Evolutionary conservation across 2,113 vertebrate species (phyloP).

Genomic region (Uria lomvia): DNA sequence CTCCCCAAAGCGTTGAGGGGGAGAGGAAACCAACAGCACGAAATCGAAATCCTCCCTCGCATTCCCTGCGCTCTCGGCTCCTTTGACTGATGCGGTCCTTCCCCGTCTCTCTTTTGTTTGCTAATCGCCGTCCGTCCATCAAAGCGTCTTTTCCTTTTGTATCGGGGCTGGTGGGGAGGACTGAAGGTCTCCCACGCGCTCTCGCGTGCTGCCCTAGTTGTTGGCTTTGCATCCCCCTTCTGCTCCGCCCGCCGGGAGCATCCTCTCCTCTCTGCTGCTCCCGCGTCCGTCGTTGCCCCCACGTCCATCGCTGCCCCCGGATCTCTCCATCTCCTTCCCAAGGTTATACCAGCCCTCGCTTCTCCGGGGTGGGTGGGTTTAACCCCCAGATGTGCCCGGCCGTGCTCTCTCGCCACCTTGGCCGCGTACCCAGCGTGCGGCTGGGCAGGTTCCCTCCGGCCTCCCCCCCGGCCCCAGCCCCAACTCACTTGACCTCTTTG

Average conservation of each 20-base stretch:
- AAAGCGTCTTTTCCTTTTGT: slow-evolving; percentile 15
- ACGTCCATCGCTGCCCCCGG: neutral
- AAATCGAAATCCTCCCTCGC: neutral
- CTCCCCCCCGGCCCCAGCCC: neutral
- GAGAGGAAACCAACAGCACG: neutral
- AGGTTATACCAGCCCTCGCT: neutral
- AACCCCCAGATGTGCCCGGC: neutral
- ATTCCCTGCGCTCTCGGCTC: neutral
- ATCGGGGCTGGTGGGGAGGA: neutral
- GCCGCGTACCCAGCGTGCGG: fast-evolving
- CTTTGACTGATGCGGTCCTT: neutral
- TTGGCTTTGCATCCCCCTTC: neutral
- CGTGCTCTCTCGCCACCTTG: neutral
- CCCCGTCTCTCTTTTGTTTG: neutral
- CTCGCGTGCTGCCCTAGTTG: neutral
- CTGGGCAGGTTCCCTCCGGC: neutral
- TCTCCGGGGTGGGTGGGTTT: neutral
- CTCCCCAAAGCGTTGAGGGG: neutral
- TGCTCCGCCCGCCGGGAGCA: neutral
- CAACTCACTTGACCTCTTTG: slow-evolving; percentile 56
- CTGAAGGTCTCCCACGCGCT: neutral
- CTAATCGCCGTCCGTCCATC: neutral
- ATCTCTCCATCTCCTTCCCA: neutral
- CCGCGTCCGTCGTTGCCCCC: neutral
- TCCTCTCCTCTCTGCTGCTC: neutral